Percentiles rank a stretch among this genome's conserved stretches.
These are phyloP conservation scores for Drosophila hydei DNA, from an alignment of 1,140 invertebrate species.

Conservation along the genomic window DNA sequence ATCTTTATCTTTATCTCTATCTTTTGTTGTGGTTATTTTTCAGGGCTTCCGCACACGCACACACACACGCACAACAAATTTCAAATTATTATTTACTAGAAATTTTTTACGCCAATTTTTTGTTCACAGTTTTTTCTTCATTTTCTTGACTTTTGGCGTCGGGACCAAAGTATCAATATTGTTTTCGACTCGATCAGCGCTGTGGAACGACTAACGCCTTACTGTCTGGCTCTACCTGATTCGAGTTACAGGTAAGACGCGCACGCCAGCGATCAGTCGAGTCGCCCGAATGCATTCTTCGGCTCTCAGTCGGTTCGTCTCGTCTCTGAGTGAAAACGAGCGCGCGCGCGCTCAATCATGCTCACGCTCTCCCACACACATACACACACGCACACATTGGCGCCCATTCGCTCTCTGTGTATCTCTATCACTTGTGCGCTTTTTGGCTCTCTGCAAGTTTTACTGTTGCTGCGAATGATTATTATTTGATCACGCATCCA, in stretches of 20 bases:
- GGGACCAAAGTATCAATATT: slow-evolving; percentile 54
- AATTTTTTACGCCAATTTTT: slow-evolving; percentile 6
- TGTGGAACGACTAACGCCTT: slow-evolving; percentile 84
- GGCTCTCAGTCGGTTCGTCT: slow-evolving; percentile 12
- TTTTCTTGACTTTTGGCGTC: slow-evolving; percentile 42
- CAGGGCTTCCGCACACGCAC: slow-evolving; percentile 70
- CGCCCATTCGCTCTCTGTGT: slow-evolving; percentile 1
- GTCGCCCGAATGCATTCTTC: slow-evolving; percentile 18
- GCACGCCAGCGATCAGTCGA: slow-evolving; percentile 47
- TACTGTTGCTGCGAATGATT: slow-evolving; percentile 43
- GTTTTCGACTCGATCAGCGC: slow-evolving; percentile 83
- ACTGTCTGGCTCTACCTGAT: slow-evolving; percentile 84
- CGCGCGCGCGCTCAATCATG: not conserved
- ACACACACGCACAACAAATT: slow-evolving; percentile 45
- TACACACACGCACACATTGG: not conserved
- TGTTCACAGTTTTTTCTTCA: slow-evolving; percentile 19
- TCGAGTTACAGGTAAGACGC: slow-evolving; percentile 71
- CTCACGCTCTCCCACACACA: slow-evolving; percentile 5
- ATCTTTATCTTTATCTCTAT: slow-evolving; percentile 29
- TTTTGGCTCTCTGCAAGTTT: slow-evolving; percentile 36
- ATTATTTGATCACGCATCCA: slow-evolving; percentile 45
- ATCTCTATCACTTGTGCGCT: not conserved
- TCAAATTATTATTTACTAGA: not conserved
- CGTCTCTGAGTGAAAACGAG: slow-evolving; percentile 30
- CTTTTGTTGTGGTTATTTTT: no score